Evolutionary conservation across 2,888 invertebrate species (phyloP), one percentile per base, ranked within the genome.

Genomic region (Callyntrura sp.): DNA sequence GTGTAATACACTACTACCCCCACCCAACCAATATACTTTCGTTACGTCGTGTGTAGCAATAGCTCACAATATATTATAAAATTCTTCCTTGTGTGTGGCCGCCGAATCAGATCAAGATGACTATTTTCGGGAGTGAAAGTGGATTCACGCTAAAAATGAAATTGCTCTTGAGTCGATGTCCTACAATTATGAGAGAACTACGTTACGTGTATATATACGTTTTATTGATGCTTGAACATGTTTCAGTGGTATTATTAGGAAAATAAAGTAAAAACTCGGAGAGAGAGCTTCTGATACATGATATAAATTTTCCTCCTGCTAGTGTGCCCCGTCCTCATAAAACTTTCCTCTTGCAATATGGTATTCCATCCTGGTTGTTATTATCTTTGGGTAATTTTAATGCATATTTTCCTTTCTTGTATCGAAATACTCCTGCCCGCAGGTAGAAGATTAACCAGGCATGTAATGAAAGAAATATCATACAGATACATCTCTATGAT

Each of bases 291-390:
- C 68, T 14, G 35, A 68, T 68, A 25, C 9, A 68, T 68, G 35
- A 68, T 68, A 68, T 68, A 35, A 65, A n/a, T n/a, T 65, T 28
- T 28, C n/a, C 28, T 68, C 68, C 68, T n/a, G n/a, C n/a, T n/a
- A n/a, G n/a, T n/a, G 68, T 68, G n/a, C 14, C 68, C 5, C 14
- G 35, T 35, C 8, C 25, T 62, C 23, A 62, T 62, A 62, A 25
- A 11, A 62, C 62, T n/a, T 62, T 11, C 25, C 14, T 0, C 8
- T 68, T 68, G 2, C 4, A 25, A 68, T 12, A 3, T 20, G 62
- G 8, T 23, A 11, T 62, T 1, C 25, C 23, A 17, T 62, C n/a
- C 17, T 60, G 25, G 12, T 25, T 62, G n/a, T 5, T 1, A n/a
- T 6, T 20, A 12, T 62, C 25, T 25, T 62, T 25, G 62, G 2